Base-by-base conservation (phyloP, 2,797 vertebrate genomes). In the Cacajao melanocephalus region DNA sequence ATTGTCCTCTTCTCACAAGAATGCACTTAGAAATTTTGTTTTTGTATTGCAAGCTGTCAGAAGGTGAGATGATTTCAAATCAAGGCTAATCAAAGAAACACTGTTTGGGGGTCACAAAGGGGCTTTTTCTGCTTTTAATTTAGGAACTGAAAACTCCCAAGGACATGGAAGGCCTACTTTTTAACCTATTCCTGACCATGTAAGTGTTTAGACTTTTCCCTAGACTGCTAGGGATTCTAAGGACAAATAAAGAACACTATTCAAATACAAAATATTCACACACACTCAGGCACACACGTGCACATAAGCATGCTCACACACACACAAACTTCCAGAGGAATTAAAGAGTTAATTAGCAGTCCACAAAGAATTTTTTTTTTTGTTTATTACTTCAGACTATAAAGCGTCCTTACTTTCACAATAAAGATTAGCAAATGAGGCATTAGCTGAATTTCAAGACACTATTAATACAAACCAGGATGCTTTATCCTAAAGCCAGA, bases 81-180 rank as follows among this genome's bases (percentile, higher is more conserved):
- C 84, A 95, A 92, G 46, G 50, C 87, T 96, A 97, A 93, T 95
- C 89, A 97, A 97, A 95, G 87, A 97, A 97, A 97, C 88, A 94
- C 89, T 96, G 91, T 97, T 96, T 96, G 0, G 84, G 86, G 70
- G 92, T 92, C 96, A 97, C 94, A 97, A 96, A 94, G 78, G 84
- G 87, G n/a, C 84, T 94, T 94, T 96, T 97, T 96, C 95, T 98
- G 96, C 90, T 96, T 96, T 97, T 96, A 92, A 97, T 97, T 97
- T 97, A 96, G 76, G 73, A 89, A 92, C 13, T 13, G 58, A 97
- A 97, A 97, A 97, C 58, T 92, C 70, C 41, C 57, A 96, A 97
- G 58, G 39, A 95, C 95, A 93, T 46, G 39, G 58, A 95, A 93
- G 97, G 50, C 39, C 58, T 96, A 26, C 20, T 96, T 97, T 97